Conservation (phyloP, 1,140 invertebrate genomes). For the Leptinotarsa texana region DNA sequence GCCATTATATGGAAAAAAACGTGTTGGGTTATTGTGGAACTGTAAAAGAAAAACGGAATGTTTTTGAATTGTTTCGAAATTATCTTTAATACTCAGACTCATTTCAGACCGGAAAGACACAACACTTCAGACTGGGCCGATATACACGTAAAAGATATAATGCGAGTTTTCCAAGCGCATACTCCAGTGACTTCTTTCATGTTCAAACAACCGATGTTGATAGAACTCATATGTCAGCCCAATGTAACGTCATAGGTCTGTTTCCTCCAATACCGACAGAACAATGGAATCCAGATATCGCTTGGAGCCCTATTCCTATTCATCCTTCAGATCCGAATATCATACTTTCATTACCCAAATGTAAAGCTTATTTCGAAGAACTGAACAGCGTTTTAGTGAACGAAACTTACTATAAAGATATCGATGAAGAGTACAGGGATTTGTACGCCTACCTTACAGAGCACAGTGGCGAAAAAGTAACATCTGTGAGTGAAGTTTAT, state of each 20-base stretch:
- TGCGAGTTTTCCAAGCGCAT: slow-evolving; percentile 61
- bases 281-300: background rate
- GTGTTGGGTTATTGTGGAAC: no score
- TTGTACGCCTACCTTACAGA: background rate
- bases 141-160: slow-evolving; percentile 64
- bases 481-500: background rate
- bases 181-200: slow-evolving; percentile 56
- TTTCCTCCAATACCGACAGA: background rate
- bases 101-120: slow-evolving; percentile 63
- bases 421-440: background rate
- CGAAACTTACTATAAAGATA: background rate
- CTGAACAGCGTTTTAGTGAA: background rate
- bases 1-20: no score
- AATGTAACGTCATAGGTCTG: slow-evolving; percentile 56
- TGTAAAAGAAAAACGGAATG: no score
- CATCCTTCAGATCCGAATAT: background rate
- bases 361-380: background rate
- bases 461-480: background rate
- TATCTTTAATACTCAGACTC: no score
- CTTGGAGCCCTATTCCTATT: slow-evolving; percentile 1
- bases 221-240: slow-evolving; percentile 62
- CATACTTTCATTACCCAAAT: background rate
- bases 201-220: slow-evolving; percentile 51
- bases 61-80: no score
- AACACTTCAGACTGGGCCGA: slow-evolving; percentile 64